Percentiles rank a stretch among this genome's conserved stretches.
Conservation (phyloP, 2,888 invertebrate genomes). For the Acanthosoma haemorrhoidale region DNA sequence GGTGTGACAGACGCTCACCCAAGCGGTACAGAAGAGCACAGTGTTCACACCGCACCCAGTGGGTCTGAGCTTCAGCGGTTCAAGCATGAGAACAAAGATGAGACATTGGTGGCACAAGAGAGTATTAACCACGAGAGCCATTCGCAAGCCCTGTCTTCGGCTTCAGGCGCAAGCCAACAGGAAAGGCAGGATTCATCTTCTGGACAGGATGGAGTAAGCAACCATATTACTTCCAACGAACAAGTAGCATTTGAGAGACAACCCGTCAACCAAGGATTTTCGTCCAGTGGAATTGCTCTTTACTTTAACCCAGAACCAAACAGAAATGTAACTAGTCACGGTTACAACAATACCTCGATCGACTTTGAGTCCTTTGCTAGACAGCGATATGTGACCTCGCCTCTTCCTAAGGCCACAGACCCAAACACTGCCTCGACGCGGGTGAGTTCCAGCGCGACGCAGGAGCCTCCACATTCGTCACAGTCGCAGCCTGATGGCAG, state of each 20-base stretch:
- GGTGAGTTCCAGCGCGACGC: not conserved
- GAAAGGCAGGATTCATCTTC: not conserved
- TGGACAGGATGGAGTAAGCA: not conserved
- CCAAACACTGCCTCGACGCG: not conserved
- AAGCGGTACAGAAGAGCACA: slow-evolving; percentile 22
- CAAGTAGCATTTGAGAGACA: not conserved
- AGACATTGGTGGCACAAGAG: slow-evolving; percentile 36
- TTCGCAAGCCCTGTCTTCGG: not conserved
- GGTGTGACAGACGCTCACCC: slow-evolving; percentile 20
- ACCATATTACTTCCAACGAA: not conserved
- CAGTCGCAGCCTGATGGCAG: slow-evolving; percentile 36
- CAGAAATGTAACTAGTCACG: not conserved
- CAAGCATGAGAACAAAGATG: slow-evolving; percentile 23
- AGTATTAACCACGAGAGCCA: slow-evolving; percentile 21
- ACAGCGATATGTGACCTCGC: not conserved
- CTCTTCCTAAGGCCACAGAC: not conserved
- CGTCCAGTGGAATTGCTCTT: slow-evolving; percentile 38
- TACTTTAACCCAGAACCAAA: slow-evolving; percentile 39
- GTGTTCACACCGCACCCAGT: not conserved
- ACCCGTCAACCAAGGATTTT: slow-evolving; percentile 40
- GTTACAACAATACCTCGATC: slow-evolving; percentile 43
- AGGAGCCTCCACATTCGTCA: not conserved
- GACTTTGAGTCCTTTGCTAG: not conserved
- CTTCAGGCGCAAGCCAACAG: not conserved
- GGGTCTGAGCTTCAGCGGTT: slow-evolving; percentile 24